Evolutionary conservation across 2,888 invertebrate species (phyloP), one percentile per base, ranked within the genome.

Genomic region (Drosophila silvestris): DNA sequence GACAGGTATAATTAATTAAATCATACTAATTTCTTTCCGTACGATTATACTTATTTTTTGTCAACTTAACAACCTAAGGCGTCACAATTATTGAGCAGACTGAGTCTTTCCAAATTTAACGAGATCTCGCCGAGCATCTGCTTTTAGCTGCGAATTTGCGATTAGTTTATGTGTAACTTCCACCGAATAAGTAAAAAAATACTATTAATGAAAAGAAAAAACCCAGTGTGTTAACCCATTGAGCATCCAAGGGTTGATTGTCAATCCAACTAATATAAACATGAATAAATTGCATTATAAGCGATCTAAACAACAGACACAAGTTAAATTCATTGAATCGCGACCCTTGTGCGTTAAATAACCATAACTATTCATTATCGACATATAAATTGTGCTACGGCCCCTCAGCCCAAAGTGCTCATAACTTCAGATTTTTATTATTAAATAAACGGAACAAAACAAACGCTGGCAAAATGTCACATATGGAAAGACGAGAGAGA

Each of bases 351-450:
- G 72, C 77, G 80, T 82, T 83, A 83, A 87, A 88, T 79, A 81
- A 74, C 88, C 81, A 91, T 89, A 89, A 89, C 89, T 89, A 89
- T 89, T 89, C 89, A 89, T 89, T 89, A 89, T 89, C 85, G 90
- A 77, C 81, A 82, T 77, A 89, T 89, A 82, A 91, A 76, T 82
- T 74, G 72, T 74, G 72, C 62, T 61, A 28, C 50, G 39, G 70
- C 67, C 77, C 68, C 69, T 56, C 68, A 28, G 57, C 57, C 54
- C 60, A 50, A 65, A 78, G 74, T 74, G 78, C 82, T 90, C 90
- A 91, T 92, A 90, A 91, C 81, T 91, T 91, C 79, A 89, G 73
- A 89, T 89, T 91, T 81, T 91, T 89, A 89, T 91, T 91, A 89
- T 90, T 82, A 86, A 89, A 90, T 90, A 75, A 74, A 67, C 68